These are phyloP conservation scores for Premnoplex brunnescens DNA, from an alignment of 2,797 vertebrate species.

Conservation along the genomic window DNA sequence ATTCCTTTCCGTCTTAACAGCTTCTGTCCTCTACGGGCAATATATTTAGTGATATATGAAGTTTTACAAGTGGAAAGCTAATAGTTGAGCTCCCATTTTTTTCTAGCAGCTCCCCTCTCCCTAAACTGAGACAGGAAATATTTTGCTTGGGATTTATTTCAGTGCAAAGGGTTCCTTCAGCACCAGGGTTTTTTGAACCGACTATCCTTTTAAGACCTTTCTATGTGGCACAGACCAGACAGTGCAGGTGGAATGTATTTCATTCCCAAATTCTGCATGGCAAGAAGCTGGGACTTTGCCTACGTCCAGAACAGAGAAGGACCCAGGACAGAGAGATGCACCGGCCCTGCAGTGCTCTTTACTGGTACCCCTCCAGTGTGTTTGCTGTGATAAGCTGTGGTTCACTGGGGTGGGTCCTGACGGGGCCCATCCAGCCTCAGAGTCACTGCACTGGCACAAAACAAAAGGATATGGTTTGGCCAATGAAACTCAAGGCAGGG, in stretches of 20 bases:
- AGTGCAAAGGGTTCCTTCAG: background rate
- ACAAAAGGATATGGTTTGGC: conserved; percentile 26
- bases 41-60: conserved; percentile 67
- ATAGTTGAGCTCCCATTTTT: conserved; percentile 64
- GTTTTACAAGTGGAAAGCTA: conserved; percentile 74
- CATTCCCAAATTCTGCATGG: background rate
- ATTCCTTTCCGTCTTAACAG: conserved; percentile 79
- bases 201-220: background rate
- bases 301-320: background rate
- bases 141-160: conserved; percentile 23
- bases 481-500: background rate
- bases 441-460: conserved; percentile 21
- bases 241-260: background rate
- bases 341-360: background rate
- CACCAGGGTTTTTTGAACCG: background rate
- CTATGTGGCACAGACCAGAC: background rate
- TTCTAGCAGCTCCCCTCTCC: background rate
- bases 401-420: conserved; percentile 36
- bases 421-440: background rate
- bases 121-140: background rate
- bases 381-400: conserved; percentile 12
- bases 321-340: background rate
- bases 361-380: background rate
- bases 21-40: conserved; percentile 73
- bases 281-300: background rate